Evolutionary conservation across 23 tunicate genomes (phyloP), one percentile per base, ranked within the genome.

Genomic region (Ciona savignyi): DNA sequence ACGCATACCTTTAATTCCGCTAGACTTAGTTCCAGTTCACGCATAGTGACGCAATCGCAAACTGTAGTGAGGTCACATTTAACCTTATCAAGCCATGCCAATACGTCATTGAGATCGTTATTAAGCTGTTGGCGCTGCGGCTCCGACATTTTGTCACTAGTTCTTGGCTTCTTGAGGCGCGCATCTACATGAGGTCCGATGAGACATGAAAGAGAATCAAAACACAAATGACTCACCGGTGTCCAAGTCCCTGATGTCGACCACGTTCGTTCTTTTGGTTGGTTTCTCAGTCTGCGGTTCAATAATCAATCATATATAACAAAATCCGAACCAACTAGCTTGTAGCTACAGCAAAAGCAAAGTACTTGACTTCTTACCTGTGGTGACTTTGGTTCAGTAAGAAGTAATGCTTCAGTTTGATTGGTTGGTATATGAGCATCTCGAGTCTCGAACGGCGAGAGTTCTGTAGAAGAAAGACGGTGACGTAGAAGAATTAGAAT

Each of bases 41-140:
- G 56, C 9, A 42, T 15, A 15, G 56, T 42, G 56, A 6, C 56
- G 56, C 15, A 42, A 42, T 42, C 56, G 56, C 56, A 9, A 42
- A 6, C 56, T 42, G 9, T 15, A 6, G 11, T 42, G 56, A 42
- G 11, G 56, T 42, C 56, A 42, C 56, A 42, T 15, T 42, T 42
- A 9, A 42, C 56, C 9, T 42, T 42, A 27, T 76, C 79, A 15
- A 80, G 35, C 95, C 95, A 87, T 3, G 35, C 35, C 56, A 87
- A 61, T 3, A 84, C 65, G 0, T 66, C 51, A 35, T 69, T 78
- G 69, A 81, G 72, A 62, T 87, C 95, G 23, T 61, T 49, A 19
- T 25, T 65, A 24, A 81, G 80, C 27, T 75, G 85, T 11, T 26
- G n/a, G 9, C 63, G 62, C 48, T 78, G 83, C 26, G 65, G 24